Base-by-base conservation (phyloP, 2,888 invertebrate genomes). In the Drosophila limbata region DNA sequence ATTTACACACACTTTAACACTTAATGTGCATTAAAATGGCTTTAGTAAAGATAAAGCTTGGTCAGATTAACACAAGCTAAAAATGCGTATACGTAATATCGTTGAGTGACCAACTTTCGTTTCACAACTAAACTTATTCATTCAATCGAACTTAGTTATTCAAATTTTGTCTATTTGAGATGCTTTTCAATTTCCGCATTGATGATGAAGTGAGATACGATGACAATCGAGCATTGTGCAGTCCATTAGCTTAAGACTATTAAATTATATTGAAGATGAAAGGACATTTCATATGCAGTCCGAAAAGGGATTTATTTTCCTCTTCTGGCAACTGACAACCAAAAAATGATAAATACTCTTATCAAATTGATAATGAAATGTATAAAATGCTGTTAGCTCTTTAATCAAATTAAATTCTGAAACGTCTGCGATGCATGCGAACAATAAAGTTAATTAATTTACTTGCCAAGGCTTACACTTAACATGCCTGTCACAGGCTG, bases 391-490 rank as follows among this genome's bases (percentile, higher is more conserved):
- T 71, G 69, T 77, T 70, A 69, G 72, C 72, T 68, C 53, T 81
- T 84, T 81, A 86, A 84, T 86, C 81, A 81, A 79, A 79, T 86
- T 77, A 79, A 53, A 69, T 28, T 45, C 42, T 68, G 57, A 33
- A 56, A 19, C 15, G 56, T 47, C 45, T 37, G 45, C 50, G 33
- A 21, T 37, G 47, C 47, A 47, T 47, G 28, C 64, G 61, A 55
- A 84, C 84, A 84, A 86, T 84, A 77, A 84, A 84, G 70, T 84
- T 81, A 84, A 84, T 86, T 84, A 84, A 86, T 84, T 72, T 76
- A 67, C 62, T 73, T 57, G 73, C 31, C 44, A 51, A 44, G 44
- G 44, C 55, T 35, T 28, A 45, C 47, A 65, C 42, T 53, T 10
- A 42, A 45, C 51, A 51, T 68, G 68, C 37, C 45, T 52, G 69